Percentiles rank a stretch among this genome's conserved stretches.
Conservation (phyloP, 2,113 vertebrate genomes). For the Amazona vittata region DNA sequence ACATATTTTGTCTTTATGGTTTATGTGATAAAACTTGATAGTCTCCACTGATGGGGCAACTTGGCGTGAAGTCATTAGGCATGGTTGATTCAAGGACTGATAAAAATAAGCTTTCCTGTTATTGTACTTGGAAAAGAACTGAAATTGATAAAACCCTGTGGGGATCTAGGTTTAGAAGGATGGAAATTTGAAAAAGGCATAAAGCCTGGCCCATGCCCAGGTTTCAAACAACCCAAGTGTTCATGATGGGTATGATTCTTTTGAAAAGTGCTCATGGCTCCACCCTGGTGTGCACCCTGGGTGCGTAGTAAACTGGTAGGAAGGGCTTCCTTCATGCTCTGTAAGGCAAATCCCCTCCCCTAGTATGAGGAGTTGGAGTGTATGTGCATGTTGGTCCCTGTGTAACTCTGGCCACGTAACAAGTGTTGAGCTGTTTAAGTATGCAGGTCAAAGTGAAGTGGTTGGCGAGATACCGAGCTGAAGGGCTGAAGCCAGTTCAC, state of each 20-base stretch:
- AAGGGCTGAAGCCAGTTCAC: background rate
- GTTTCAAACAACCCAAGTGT: background rate
- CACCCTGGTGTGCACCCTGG: background rate
- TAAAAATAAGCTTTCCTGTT: conserved; percentile 10
- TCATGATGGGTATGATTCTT: background rate
- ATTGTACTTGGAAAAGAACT: background rate
- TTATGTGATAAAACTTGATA: conserved; percentile 34
- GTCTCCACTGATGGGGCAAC: background rate
- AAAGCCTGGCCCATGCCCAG: background rate
- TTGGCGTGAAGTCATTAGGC: background rate
- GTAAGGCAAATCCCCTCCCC: background rate
- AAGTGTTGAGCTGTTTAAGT: background rate
- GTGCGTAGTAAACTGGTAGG: fast-evolving
- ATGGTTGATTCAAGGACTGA: background rate
- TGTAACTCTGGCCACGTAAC: background rate
- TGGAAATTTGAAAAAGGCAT: background rate
- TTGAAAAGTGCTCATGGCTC: background rate
- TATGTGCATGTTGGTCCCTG: fast-evolving
- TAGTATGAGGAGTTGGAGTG: background rate
- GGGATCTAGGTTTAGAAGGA: background rate
- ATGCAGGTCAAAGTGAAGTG: background rate
- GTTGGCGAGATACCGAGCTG: fast-evolving
- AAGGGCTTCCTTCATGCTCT: fast-evolving
- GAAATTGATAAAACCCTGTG: background rate
- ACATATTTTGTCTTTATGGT: background rate